A percentile compares a stretch with the other conserved stretches of the same genome.
Evolutionary conservation across 1,140 invertebrate species (phyloP).

Genomic region (Bombus balteatus): DNA sequence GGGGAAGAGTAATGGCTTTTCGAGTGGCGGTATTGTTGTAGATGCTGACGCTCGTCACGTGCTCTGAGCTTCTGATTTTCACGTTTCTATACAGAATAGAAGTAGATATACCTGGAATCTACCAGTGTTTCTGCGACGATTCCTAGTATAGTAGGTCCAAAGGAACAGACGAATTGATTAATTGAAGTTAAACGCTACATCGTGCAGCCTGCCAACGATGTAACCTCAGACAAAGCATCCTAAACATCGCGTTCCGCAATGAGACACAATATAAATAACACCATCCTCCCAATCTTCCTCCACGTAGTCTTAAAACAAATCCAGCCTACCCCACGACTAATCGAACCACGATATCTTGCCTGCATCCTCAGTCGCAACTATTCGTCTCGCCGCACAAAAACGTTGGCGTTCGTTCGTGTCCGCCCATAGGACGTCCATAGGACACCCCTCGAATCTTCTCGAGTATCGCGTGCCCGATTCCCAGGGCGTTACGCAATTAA

Average conservation of each 20-base stretch:
- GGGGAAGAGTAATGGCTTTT: conserved; percentile 13
- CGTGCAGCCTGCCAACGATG: neutral
- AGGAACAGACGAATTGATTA: neutral
- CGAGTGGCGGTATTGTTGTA: neutral
- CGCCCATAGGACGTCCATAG: conserved; percentile 5
- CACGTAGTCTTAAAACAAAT: neutral
- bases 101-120: neutral
- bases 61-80: conserved; percentile 13
- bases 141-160: too few species aligned
- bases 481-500: conserved; percentile 67
- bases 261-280: conserved; percentile 28
- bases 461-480: conserved; percentile 56
- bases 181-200: neutral
- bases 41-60: conserved; percentile 6
- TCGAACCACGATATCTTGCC: conserved; percentile 7
- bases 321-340: conserved; percentile 10
- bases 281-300: neutral
- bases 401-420: conserved; percentile 1
- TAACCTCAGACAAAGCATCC: neutral
- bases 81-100: neutral
- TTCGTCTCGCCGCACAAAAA: conserved; percentile 26
- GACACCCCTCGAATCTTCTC: conserved; percentile 41
- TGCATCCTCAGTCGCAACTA: neutral
- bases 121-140: neutral
- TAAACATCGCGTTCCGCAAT: neutral